A percentile compares a stretch with the other conserved stretches of the same genome.
Conservation (phyloP, 1,140 invertebrate genomes). For the Carposina sasakii region DNA sequence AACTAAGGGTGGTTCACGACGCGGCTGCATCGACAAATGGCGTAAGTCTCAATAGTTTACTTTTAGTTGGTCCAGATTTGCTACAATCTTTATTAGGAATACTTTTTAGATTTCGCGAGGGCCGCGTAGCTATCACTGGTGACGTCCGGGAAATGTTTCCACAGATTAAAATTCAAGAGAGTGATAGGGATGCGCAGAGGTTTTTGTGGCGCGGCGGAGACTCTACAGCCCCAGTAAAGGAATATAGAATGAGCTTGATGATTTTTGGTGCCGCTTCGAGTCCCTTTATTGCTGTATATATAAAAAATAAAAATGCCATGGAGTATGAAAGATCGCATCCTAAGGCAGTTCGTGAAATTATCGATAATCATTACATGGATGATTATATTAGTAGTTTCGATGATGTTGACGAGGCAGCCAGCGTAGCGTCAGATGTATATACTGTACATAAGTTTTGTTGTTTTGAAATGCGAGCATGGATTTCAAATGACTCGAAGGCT, state of each 20-base stretch:
- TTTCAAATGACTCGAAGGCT: constrained; percentile 3
- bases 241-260: constrained; percentile 23
- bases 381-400: constrained; percentile 36
- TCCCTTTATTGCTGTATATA: constrained; percentile 6
- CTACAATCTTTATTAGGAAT: constrained; percentile 21
- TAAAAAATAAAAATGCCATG: constrained; percentile 19
- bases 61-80: constrained; percentile 31
- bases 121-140: not conserved
- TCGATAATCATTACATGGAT: constrained; percentile 42
- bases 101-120: constrained; percentile 6
- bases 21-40: constrained; percentile 3
- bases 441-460: constrained; percentile 21
- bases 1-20: constrained; percentile 7
- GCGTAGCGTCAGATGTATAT: constrained; percentile 21
- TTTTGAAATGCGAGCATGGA: constrained; percentile 28
- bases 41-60: constrained; percentile 21
- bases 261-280: constrained; percentile 34
- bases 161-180: not conserved
- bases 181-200: constrained; percentile 9
- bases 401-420: constrained; percentile 21
- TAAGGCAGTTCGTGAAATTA: constrained; percentile 18
- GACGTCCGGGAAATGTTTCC: not conserved
- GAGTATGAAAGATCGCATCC: constrained; percentile 18
- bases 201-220: constrained; percentile 24
- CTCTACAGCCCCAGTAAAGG: not conserved